Evolutionary conservation across 2,888 invertebrate species (phyloP).

Genomic region (Brenthis ino): DNA sequence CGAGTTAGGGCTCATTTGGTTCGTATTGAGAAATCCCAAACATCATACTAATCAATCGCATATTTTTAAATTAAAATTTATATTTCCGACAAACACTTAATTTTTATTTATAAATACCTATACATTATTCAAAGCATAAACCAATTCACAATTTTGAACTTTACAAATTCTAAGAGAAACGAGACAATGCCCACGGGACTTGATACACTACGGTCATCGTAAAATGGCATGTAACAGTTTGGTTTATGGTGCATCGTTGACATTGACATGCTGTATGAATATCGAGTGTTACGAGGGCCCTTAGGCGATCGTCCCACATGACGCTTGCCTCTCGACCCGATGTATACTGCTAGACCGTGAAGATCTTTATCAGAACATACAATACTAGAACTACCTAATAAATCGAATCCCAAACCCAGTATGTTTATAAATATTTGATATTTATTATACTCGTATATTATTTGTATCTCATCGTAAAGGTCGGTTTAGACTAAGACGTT

Average conservation of each 20-base stretch:
- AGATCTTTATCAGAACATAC: slow-evolving; percentile 9
- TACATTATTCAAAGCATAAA: slow-evolving; percentile 1
- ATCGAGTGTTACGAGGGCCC: slow-evolving; percentile 60
- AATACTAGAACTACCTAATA: slow-evolving; percentile 3
- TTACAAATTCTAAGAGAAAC: slow-evolving; percentile 25
- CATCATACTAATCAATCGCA: no score
- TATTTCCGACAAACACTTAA: no score
- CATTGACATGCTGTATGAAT: slow-evolving; percentile 39
- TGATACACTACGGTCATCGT: slow-evolving; percentile 18
- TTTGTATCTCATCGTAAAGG: no score
- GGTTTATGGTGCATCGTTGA: slow-evolving; percentile 47
- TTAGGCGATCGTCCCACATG: slow-evolving; percentile 57
- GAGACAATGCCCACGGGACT: slow-evolving; percentile 24
- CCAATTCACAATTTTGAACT: slow-evolving; percentile 21
- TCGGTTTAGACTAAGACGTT: no score
- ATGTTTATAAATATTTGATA: no score
- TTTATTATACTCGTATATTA: no score
- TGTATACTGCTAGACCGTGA: slow-evolving; percentile 44
- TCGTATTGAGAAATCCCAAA: no score
- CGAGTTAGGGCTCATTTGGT: no score
- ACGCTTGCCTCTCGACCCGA: slow-evolving; percentile 66
- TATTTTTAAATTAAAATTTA: no score
- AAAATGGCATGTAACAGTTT: slow-evolving; percentile 35
- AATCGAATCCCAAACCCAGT: background rate
- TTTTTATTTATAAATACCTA: background rate